Percentiles rank a stretch among this genome's conserved stretches.
phyloP scores from a whole-genome alignment of 2,888 invertebrate species.

The Melieria picta region DNA sequence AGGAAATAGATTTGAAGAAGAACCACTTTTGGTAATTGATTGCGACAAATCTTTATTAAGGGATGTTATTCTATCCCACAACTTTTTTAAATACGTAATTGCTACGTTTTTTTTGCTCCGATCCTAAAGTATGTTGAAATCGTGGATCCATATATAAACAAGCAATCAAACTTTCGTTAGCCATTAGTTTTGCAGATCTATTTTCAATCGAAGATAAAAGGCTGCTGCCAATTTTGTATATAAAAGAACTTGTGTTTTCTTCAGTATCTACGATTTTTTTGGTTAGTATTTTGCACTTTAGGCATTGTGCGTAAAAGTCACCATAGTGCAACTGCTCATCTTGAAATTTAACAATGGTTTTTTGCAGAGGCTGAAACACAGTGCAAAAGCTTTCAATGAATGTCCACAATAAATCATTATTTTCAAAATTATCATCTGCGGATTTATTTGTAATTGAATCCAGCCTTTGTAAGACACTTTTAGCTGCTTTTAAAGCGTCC shows the following conservation, averaged over 20 bases:
- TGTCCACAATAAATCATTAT: constrained; percentile 22
- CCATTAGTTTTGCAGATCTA: constrained; percentile 3
- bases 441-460: constrained; percentile 22
- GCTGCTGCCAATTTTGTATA: background rate
- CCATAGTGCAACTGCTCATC: constrained; percentile 20
- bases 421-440: constrained; percentile 21
- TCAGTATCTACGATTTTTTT: background rate
- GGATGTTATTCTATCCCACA: too few species aligned
- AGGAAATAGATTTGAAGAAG: too few species aligned
- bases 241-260: too few species aligned
- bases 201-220: constrained; percentile 4
- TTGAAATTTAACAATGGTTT: constrained; percentile 27
- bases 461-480: constrained; percentile 10
- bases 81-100: too few species aligned
- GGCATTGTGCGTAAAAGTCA: constrained; percentile 31
- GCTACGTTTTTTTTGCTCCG: background rate
- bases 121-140: constrained; percentile 18
- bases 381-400: constrained; percentile 21
- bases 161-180: constrained; percentile 11
- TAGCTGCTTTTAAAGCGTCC: background rate
- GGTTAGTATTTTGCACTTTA: constrained; percentile 23
- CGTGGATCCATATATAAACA: constrained; percentile 25
- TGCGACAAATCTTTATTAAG: too few species aligned
- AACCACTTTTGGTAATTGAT: too few species aligned
- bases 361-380: constrained; percentile 23